Percentiles rank a stretch among this genome's conserved stretches.
Conservation (phyloP, 1,140 invertebrate species). For the Hesperophylax magnus region DNA sequence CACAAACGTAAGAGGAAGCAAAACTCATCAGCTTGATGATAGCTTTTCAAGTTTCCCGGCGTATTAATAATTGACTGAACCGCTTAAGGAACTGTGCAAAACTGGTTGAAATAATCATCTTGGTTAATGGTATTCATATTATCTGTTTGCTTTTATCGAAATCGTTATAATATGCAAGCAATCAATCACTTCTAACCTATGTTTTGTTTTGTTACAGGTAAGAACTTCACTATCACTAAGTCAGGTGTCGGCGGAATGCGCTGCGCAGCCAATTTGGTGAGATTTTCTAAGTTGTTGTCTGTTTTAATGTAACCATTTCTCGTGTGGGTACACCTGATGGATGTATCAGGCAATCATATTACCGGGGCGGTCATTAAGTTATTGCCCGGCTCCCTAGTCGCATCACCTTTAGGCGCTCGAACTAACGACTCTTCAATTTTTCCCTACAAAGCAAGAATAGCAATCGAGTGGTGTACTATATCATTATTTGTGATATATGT, state of each 20-base stretch:
- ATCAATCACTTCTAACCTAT: too few relatives aligned
- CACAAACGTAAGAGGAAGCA: neutral
- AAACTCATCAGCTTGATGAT: neutral
- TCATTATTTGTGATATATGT: constrained; percentile 50
- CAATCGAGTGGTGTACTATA: constrained; percentile 31
- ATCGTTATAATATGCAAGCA: neutral
- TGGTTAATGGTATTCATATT: neutral
- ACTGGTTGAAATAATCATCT: neutral
- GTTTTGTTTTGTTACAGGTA: neutral
- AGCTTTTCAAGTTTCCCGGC: too few relatives aligned
- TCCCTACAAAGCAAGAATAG: constrained; percentile 39
- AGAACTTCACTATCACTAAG: neutral
- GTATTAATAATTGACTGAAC: too few relatives aligned
- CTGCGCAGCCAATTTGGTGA: too few relatives aligned
- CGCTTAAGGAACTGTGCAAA: too few relatives aligned
- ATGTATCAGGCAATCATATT: constrained; percentile 47
- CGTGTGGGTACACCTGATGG: constrained; percentile 11
- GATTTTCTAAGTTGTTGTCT: too few relatives aligned
- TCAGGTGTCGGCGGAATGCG: too few relatives aligned
- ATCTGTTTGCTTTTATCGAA: neutral
- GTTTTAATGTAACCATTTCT: neutral
- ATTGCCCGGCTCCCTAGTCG: constrained; percentile 38
- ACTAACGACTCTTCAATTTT: constrained; percentile 46
- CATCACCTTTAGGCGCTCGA: constrained; percentile 36
- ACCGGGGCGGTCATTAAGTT: constrained; percentile 40